These are phyloP conservation scores for Bujurquina vittata DNA, from an alignment of 2,113 vertebrate genomes.

Conservation along the genomic window DNA sequence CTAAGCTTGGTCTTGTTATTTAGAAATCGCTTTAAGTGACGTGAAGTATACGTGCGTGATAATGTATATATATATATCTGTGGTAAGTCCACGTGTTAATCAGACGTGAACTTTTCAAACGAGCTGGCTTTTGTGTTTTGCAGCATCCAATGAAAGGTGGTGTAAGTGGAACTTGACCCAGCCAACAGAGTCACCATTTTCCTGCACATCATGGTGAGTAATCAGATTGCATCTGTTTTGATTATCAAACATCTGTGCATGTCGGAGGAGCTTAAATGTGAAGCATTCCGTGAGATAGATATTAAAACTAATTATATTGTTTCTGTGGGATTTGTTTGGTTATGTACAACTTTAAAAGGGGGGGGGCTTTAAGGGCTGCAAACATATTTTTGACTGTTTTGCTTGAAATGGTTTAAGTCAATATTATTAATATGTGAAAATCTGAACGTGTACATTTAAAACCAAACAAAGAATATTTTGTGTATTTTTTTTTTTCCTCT, in stretches of 20 bases:
- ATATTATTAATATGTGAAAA: background rate
- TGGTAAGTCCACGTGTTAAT: background rate
- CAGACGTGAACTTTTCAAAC: background rate
- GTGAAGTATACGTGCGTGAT: rapidly evolving
- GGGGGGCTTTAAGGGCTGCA: background rate
- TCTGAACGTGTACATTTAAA: background rate
- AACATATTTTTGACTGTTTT: background rate
- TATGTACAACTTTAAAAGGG: background rate
- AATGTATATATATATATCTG: no score
- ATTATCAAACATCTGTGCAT: constrained; percentile 40
- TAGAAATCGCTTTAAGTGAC: background rate
- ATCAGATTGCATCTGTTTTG: constrained; percentile 65
- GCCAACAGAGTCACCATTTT: constrained; percentile 75
- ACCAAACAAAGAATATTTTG: background rate
- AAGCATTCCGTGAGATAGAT: background rate
- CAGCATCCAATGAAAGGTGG: constrained; percentile 67
- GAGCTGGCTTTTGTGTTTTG: background rate
- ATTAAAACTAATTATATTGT: background rate
- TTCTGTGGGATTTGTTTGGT: background rate
- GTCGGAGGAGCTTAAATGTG: background rate
- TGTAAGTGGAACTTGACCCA: constrained; percentile 73
- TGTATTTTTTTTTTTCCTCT: constrained; percentile 46
- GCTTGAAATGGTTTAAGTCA: background rate
- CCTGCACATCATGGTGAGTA: constrained; percentile 78
- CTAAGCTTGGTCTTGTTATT: constrained; percentile 6